phyloP scores from a whole-genome alignment of 2,888 invertebrate genomes.

The Antheraea assamensis region DNA sequence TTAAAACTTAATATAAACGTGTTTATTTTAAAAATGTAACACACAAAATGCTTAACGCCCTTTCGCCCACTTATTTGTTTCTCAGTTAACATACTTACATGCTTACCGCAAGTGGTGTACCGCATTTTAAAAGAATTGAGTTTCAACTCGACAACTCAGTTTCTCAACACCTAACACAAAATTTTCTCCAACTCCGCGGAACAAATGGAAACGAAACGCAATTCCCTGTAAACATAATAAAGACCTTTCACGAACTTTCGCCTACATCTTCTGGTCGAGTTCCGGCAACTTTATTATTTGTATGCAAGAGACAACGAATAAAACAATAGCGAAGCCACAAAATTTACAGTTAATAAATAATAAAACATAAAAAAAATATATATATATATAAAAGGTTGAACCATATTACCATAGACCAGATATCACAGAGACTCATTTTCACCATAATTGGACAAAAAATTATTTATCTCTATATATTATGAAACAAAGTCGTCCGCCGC shows the following conservation, averaged over 20 bases:
- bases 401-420: no score
- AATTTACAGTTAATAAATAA: neutral
- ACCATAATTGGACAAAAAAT: no score
- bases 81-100: slow-evolving; percentile 23
- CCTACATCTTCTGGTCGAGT: slow-evolving; percentile 37
- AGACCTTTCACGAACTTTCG: slow-evolving; percentile 57
- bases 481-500: no score
- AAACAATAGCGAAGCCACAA: neutral
- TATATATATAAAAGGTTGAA: no score
- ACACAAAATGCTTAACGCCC: slow-evolving; percentile 1
- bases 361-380: no score
- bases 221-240: slow-evolving; percentile 59
- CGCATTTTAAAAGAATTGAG: slow-evolving; percentile 44
- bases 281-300: slow-evolving; percentile 29
- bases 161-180: slow-evolving; percentile 45
- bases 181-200: slow-evolving; percentile 44
- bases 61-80: neutral
- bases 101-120: slow-evolving; percentile 41
- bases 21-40: neutral
- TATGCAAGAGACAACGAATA: slow-evolving; percentile 21
- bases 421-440: no score
- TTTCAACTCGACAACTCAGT: slow-evolving; percentile 53
- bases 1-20: neutral
- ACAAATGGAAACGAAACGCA: slow-evolving; percentile 58
- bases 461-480: no score